Base-by-base conservation (phyloP, 2,797 vertebrate genomes). In the Syngnathus rostellatus region DNA sequence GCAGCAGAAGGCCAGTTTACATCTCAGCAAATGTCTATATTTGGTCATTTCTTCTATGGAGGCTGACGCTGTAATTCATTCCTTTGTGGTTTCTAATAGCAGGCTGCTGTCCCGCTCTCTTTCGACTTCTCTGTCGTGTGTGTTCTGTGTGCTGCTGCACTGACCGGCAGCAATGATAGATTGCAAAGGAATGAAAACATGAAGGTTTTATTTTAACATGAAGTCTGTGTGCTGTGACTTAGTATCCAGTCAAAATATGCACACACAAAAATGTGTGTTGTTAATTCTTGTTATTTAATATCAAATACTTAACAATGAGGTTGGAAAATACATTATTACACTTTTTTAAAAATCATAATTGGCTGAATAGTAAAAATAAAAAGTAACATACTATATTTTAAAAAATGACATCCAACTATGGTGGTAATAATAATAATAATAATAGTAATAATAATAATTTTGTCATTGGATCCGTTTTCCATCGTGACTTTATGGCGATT, bases 1-100 rank as follows among this genome's bases (percentile, higher is more conserved):
- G 75, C 54, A 79, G 50, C 75, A 69, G 69, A 68, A 76, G 70
- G 60, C 65, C 71, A 83, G 84, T 89, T 87, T 86, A 78, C 78
- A 77, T 87, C 81, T 82, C 50, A 79, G 57, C 50, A 92, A 88
- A 90, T 92, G 90, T 74, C 92, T 87, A 89, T 92, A 92, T 92
- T 90, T 92, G 91, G 92, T 88, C 78, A 92, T 89, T 86, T 92
- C 80, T 88, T 57, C 80, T 83, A 83, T 84, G 87, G 78, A 79
- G 72, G 70, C 85, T 84, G 66, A 68, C 77, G 74, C 85, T 83
- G 78, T 68, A 77, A 85, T 82, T 88, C 91, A 92, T 92, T 92
- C 90, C 91, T 89, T 90, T 88, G 86, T 77, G 6, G 69, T 89
- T 91, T 83, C 87, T 90, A 91, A 90, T 89, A 89, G 86, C 69